Percentiles rank a stretch among this genome's conserved stretches.
These are phyloP conservation scores for Elanus axillaris DNA, from an alignment of 2,113 vertebrate species.

Conservation along the genomic window DNA sequence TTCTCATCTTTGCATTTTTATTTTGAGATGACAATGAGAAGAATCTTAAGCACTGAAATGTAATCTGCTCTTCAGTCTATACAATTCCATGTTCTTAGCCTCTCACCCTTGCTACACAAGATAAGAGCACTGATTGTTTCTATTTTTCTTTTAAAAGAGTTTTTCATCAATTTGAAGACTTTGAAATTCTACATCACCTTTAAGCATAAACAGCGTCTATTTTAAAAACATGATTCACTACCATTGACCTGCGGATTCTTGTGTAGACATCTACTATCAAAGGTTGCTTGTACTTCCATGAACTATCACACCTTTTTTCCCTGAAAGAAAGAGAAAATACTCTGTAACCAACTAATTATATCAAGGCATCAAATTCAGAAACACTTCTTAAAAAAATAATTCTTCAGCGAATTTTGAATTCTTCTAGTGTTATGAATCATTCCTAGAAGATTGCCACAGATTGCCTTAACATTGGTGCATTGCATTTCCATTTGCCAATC, in stretches of 20 bases:
- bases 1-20: neutral
- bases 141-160: neutral
- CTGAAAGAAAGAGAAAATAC: neutral
- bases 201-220: neutral
- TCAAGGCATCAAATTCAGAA: neutral
- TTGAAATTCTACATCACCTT: slow-evolving; percentile 6
- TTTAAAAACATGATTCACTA: neutral
- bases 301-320: neutral
- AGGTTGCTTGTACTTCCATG: neutral
- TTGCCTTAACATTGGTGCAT: neutral
- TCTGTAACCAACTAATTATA: neutral
- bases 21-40: neutral
- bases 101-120: neutral
- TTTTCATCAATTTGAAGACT: neutral
- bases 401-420: neutral
- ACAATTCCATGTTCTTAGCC: neutral
- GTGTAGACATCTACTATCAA: neutral
- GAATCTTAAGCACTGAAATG: neutral
- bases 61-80: neutral
- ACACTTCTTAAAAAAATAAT: neutral
- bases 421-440: neutral
- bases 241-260: slow-evolving; percentile 1
- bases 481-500: neutral
- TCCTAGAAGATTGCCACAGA: neutral
- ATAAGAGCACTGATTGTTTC: neutral